These are phyloP conservation scores for Hypomecis atomaria DNA, from an alignment of 2,888 invertebrate species.

Conservation along the genomic window DNA sequence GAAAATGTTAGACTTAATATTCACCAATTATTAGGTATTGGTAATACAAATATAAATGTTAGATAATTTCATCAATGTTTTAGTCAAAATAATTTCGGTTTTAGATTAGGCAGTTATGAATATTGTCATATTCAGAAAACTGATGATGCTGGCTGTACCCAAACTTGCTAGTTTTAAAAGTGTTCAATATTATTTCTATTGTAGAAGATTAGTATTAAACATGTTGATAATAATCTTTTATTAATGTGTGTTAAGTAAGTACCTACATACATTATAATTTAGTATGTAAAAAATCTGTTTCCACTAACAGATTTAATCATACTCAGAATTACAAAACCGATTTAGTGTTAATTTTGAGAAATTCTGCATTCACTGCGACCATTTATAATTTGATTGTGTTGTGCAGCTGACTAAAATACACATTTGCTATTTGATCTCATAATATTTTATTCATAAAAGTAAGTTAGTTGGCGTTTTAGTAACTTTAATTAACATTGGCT, in stretches of 20 bases:
- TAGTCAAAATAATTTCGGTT: background rate
- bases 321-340: background rate
- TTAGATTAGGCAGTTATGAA: background rate
- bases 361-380: background rate
- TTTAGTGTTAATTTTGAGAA: background rate
- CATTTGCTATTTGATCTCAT: conserved; percentile 28
- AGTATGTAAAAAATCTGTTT: conserved; percentile 1
- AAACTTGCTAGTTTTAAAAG: background rate
- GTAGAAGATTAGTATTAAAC: background rate
- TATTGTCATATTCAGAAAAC: background rate
- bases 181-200: conserved; percentile 6
- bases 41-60: no score
- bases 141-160: conserved; percentile 1
- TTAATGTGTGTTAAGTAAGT: background rate
- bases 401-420: conserved; percentile 21
- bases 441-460: conserved; percentile 12
- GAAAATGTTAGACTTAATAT: no score
- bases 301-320: no score
- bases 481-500: background rate
- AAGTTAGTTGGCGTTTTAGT: conserved; percentile 3
- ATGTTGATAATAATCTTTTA: background rate
- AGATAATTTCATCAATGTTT: no score
- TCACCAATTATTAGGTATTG: no score
- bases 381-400: no score
- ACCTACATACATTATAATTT: background rate